These are phyloP conservation scores for Luffia ferchaultella DNA, from an alignment of 2,888 invertebrate species.

Conservation along the genomic window DNA sequence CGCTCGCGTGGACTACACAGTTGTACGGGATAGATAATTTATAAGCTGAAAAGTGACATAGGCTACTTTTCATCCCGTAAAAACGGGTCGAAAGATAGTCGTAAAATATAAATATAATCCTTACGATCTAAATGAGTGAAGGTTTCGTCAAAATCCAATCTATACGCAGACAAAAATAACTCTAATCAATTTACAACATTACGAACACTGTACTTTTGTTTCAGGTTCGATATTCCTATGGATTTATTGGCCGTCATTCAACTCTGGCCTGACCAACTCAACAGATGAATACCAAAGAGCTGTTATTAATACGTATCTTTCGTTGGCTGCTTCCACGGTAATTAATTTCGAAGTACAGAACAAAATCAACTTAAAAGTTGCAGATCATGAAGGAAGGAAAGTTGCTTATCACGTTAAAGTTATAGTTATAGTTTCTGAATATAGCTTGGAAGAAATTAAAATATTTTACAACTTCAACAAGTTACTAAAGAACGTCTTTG, in stretches of 20 bases:
- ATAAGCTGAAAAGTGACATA: too few species aligned
- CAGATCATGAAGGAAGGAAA: background rate
- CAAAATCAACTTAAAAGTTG: background rate
- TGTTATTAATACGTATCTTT: slow-evolving; percentile 91
- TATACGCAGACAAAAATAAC: background rate
- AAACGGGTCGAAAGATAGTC: too few species aligned
- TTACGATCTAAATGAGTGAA: too few species aligned
- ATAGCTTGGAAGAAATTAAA: too few species aligned
- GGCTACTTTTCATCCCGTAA: too few species aligned
- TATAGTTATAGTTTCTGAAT: too few species aligned
- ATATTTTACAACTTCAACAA: too few species aligned
- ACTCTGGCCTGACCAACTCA: slow-evolving; percentile 78
- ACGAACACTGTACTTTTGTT: slow-evolving; percentile 14
- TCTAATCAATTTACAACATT: background rate
- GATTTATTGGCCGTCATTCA: slow-evolving; percentile 98
- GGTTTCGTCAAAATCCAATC: background rate
- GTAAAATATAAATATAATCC: too few species aligned
- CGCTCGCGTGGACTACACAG: too few species aligned
- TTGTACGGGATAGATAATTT: too few species aligned
- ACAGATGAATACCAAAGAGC: slow-evolving; percentile 83
- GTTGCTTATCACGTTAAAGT: background rate
- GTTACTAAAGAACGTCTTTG: too few species aligned
- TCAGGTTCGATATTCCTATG: slow-evolving; percentile 92
- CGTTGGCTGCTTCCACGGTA: slow-evolving; percentile 78
- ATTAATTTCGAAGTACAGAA: slow-evolving; percentile 19